Conservation (phyloP, 2,888 invertebrate species). For the Chrysodeixis includens region DNA sequence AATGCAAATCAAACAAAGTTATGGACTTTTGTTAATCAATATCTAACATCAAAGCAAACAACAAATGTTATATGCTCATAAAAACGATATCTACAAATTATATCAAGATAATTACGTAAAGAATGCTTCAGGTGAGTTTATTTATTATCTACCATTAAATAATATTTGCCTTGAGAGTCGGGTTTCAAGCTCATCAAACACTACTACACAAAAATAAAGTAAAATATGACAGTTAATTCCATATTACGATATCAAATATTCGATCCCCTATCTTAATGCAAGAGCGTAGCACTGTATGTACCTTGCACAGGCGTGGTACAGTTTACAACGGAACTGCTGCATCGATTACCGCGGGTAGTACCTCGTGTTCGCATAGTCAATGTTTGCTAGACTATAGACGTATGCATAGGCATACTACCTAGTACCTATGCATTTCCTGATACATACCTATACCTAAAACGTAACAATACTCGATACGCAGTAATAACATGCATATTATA, state of each 20-base stretch:
- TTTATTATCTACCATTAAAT: not conserved
- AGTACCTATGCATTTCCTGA: not conserved
- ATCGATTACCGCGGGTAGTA: constrained; percentile 1
- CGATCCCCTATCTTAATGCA: not conserved
- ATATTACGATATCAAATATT: not conserved
- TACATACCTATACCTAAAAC: not conserved
- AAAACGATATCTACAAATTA: not conserved
- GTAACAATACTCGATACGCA: not conserved
- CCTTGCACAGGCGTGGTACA: not conserved
- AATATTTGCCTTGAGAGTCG: not conserved
- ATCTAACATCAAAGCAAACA: not conserved
- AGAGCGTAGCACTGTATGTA: not conserved
- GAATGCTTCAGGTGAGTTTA: too few species aligned
- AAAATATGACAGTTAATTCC: not conserved
- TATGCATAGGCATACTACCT: not conserved
- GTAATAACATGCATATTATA: not conserved
- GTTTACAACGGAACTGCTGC: not conserved
- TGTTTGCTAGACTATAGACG: not conserved
- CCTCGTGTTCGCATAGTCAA: not conserved
- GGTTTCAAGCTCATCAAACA: not conserved
- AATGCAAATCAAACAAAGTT: constrained; percentile 8
- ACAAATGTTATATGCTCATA: too few species aligned
- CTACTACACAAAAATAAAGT: not conserved
- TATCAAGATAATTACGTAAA: too few species aligned
- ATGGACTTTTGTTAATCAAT: constrained; percentile 22